These are phyloP conservation scores for Marronus borbonicus DNA, from an alignment of 2,888 invertebrate genomes.

Conservation along the genomic window DNA sequence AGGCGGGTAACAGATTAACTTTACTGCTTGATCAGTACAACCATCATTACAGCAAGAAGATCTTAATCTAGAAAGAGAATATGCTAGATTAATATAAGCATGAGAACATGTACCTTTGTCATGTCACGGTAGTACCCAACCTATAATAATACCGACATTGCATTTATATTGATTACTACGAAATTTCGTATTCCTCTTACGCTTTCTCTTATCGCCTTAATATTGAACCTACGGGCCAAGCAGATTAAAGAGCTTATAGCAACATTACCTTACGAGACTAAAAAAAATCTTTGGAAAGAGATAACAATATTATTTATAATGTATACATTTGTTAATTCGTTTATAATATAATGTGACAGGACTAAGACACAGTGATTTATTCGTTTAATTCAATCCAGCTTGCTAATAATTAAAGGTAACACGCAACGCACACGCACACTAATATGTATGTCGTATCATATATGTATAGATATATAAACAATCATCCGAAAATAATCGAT, in stretches of 20 bases:
- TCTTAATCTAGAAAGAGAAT: constrained; percentile 59
- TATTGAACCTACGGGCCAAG: constrained; percentile 62
- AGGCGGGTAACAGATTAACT: constrained; percentile 65
- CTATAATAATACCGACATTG: constrained; percentile 48
- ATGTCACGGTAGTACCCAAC: constrained; percentile 51
- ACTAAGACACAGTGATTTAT: constrained; percentile 72
- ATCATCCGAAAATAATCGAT: constrained; percentile 46
- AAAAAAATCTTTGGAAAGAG: constrained; percentile 71
- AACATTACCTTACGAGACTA: constrained; percentile 67
- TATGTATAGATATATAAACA: constrained; percentile 46
- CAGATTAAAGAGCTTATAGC: constrained; percentile 66
- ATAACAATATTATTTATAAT: constrained; percentile 71
- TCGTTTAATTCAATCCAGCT: constrained; percentile 62
- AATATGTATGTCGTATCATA: constrained; percentile 33
- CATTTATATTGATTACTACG: constrained; percentile 44
- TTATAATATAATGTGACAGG: constrained; percentile 69
- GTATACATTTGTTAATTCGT: constrained; percentile 71
- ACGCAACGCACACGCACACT: constrained; percentile 25
- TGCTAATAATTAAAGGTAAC: constrained; percentile 47
- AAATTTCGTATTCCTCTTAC: constrained; percentile 35
- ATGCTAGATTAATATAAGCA: constrained; percentile 53
- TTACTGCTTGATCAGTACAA: constrained; percentile 63
- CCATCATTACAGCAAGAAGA: constrained; percentile 62
- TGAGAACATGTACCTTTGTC: constrained; percentile 46
- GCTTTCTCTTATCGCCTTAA: constrained; percentile 37